Evolutionary conservation across 2,113 vertebrate species (phyloP), one percentile per base, ranked within the genome.

Genomic region (Athene noctua): DNA sequence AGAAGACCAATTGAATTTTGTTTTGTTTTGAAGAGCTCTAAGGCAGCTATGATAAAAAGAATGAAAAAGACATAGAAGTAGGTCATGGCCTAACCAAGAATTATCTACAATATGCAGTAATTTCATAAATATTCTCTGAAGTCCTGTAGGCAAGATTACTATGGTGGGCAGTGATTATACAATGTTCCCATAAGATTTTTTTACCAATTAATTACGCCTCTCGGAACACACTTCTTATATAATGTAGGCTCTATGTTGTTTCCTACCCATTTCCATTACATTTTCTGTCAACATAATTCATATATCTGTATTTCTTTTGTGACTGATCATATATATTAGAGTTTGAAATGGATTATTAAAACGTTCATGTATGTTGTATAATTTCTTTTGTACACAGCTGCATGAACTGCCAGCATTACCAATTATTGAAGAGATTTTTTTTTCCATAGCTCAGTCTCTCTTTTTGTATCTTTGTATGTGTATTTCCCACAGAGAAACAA

Each of bases 291-390:
- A 65, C 29, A 40, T 86, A 86, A 83, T 85, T 91, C 32, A 73
- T 42, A 46, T 20, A 68, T 42, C 25, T 65, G 6, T 73, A 57
- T 87, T 89, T 83, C 38, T 55, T 92, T 61, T 92, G 32, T 65
- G 86, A 51, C 58, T 85, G 65, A 70, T 92, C 66, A 85, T 79
- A 58, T 92, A 90, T 91, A 92, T 91, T 94, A 22, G 15, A 81
- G 11, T 80, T 87, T 91, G 61, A 89, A 86, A 89, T 21, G 22
- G 62, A 38, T 91, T 89, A 91, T 92, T 96, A 87, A 95, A 95
- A 72, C 54, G 40, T 47, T 91, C 29, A 23, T 74, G 13, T 66
- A 42, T 29, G 42, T 91, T 77, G 36, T 57, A 30, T 74, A 80
- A 91, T 92, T 94, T 79, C 62, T 89, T 84, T 73, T 85, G 46